Evolutionary conservation across 2,797 vertebrate genomes (phyloP).

Genomic region (Falco concolor): DNA sequence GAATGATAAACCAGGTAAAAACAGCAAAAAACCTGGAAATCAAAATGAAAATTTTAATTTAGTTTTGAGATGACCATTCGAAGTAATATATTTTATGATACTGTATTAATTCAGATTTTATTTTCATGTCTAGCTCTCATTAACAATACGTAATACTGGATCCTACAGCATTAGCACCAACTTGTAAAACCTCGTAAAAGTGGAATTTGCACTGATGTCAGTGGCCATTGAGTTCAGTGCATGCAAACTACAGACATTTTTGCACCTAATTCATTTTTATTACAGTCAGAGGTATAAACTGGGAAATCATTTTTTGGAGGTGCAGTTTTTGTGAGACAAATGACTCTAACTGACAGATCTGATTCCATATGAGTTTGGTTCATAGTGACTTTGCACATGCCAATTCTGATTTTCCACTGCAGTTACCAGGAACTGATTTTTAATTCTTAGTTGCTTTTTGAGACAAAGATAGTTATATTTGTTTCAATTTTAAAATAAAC

Average conservation of each 20-base stretch:
- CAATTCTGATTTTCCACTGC: neutral
- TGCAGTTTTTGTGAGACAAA: neutral
- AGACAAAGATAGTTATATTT: neutral
- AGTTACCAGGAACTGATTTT: neutral
- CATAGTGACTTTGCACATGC: neutral
- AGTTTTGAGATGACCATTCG: neutral
- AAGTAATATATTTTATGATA: neutral
- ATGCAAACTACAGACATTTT: neutral
- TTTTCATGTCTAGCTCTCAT: neutral
- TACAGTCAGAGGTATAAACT: neutral
- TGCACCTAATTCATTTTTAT: neutral
- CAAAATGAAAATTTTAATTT: neutral
- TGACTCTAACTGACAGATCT: neutral
- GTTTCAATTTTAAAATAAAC: constrained; percentile 46
- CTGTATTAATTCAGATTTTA: neutral
- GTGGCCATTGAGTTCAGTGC: neutral
- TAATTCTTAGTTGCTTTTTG: neutral
- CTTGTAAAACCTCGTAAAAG: neutral
- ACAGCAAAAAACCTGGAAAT: neutral
- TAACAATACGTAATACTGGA: neutral
- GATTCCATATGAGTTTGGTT: neutral
- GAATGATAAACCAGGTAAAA: neutral
- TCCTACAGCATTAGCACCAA: neutral
- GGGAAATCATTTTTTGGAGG: neutral
- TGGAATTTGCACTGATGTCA: neutral